Percentiles rank a stretch among this genome's conserved stretches.
These are phyloP conservation scores for Nephrocerus scutellatus DNA, from an alignment of 2,888 invertebrate genomes.

Conservation along the genomic window DNA sequence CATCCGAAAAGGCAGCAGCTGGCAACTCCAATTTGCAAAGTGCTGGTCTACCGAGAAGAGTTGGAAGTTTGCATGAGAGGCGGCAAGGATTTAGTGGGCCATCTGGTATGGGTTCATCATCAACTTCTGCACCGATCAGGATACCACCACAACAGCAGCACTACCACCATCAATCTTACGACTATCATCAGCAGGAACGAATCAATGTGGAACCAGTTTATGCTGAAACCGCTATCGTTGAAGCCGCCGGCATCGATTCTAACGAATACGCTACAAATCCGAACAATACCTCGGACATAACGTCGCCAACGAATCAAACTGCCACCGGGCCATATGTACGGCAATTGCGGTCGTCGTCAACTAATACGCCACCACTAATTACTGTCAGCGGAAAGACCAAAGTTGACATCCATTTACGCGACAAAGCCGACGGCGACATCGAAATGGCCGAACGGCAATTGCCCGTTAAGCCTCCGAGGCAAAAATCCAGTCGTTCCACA, in stretches of 20 bases:
- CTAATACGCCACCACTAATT: constrained; percentile 39
- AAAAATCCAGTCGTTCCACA: constrained; percentile 41
- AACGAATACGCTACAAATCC: too few species aligned
- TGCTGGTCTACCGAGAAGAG: too few species aligned
- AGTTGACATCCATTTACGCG: constrained; percentile 10
- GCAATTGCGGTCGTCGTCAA: constrained; percentile 35
- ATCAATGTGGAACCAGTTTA: constrained; percentile 39
- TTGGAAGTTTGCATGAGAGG: too few species aligned
- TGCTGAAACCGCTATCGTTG: constrained; percentile 27
- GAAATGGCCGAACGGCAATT: constrained; percentile 31
- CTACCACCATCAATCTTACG: too few species aligned
- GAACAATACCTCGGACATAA: too few species aligned
- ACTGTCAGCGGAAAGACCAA: constrained; percentile 27
- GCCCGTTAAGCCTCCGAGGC: constrained; percentile 43
- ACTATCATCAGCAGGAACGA: too few species aligned
- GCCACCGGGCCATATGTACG: constrained; percentile 22
- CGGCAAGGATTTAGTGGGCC: too few species aligned
- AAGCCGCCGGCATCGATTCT: constrained; percentile 12
- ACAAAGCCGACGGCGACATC: constrained; percentile 18
- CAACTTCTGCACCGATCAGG: too few species aligned
- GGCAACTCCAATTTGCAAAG: constrained; percentile 21
- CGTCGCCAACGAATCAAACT: background rate
- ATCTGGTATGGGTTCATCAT: too few species aligned
- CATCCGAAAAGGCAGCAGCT: constrained; percentile 44
- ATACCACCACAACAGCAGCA: too few species aligned